Base-by-base conservation (phyloP, 1,140 invertebrate species). In the Diplogasteroides magnus region DNA sequence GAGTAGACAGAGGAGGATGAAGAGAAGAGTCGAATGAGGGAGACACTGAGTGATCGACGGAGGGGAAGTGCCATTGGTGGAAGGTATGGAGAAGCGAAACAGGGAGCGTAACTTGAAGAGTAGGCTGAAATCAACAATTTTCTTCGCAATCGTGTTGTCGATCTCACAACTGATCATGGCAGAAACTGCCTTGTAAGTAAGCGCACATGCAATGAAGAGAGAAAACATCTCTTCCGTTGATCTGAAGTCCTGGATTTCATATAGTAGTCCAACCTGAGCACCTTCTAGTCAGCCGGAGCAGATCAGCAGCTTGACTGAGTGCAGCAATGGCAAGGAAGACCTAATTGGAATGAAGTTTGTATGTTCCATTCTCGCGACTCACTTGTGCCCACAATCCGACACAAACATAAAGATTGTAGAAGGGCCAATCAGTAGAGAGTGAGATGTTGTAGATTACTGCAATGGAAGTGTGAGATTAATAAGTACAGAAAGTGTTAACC, bases 141-240 rank as follows among this genome's bases (percentile, higher is more conserved):
- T 60, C 19, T 3, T 68, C 32, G 14, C 19, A 31, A 32, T 62
- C 55, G 28, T 23, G 37, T 1, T 3, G 14, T 57, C 27, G 31
- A 14, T 58, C 78, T 79, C 75, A 83, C 82, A 77, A 72, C 81
- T 76, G 31, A 81, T 64, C 25, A 83, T 74, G 61, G 84, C 83
- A 71, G 78, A 80, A 31, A 82, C 80, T 11, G 83, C 83, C 76
- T 85, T 82, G 6, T 84, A 78, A 62, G 81, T 78, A 31, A 86
- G 81, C 13, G 84, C 84, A 67, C 82, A 78, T n/a, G 84, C 80
- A 65, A 85, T 84, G 74, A 86, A 85, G 2, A 85, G 55, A 25
- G 83, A 83, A 77, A 85, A 85, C 37, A 86, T 82, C 72, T 86
- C 85, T 75, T 85, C 85, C 63, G 83, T 83, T 6, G 84, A 85